Evolutionary conservation across 2,888 invertebrate species (phyloP), one percentile per base, ranked within the genome.

Genomic region (Proisotoma minuta): DNA sequence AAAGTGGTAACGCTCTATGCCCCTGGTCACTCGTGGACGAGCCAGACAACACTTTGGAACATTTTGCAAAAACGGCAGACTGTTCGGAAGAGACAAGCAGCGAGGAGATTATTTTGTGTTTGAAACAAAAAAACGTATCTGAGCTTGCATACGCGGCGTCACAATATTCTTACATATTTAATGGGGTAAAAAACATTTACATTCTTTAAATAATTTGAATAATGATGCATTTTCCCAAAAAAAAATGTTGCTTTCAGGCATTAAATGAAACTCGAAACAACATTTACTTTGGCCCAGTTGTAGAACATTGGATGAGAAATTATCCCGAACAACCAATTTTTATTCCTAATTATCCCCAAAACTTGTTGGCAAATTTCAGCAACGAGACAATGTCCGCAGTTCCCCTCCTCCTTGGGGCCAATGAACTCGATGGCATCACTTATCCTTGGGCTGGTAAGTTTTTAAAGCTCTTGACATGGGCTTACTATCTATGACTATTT

Each of bases 391-490:
- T 61, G 58, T 49, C 59, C 8, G 43, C 39, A 3, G 48, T 69
- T n/a, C 69, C 69, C 27, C 62, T 62, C 22, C 43, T 69, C 29
- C 62, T 62, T 34, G 69, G 69, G 1, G 59, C 59, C 2, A 63
- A 63, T 47, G 40, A 50, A 1, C 27, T 22, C 1, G 63, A 63
- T 52, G 63, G 63, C 1, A 23, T 63, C 1, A 63, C 59, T 15
- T 24, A 12, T 2, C n/a, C 28, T 2, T 18, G 26, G 8, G 59
- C 59, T 15, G 23, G 61, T 61, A 39, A 8, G 40, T 5, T 34
- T 34, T 34, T 34, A 15, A 34, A 34, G 8, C 15, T 10, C 34
- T 8, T 15, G 15, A 34, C 8, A 10, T 34, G 8, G 34, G 34
- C 34, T 15, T 10, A 34, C 8, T 34, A 10, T 34, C 34, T 34